Percentiles rank a stretch among this genome's conserved stretches.
These are phyloP conservation scores for Sander vitreus DNA, from an alignment of 2,113 vertebrate species.

Conservation along the genomic window DNA sequence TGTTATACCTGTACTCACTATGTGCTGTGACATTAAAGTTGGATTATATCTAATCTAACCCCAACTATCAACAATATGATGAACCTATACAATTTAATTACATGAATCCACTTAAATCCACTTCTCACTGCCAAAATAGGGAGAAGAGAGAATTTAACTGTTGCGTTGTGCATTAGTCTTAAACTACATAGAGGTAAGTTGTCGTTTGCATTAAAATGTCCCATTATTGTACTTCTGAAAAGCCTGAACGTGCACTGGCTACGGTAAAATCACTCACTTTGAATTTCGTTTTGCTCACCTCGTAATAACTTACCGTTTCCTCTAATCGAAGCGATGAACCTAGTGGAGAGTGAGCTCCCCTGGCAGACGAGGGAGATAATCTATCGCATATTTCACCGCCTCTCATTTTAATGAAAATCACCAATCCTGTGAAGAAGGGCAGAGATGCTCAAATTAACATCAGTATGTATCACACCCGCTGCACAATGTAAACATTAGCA, in stretches of 20 bases:
- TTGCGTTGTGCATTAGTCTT: not conserved
- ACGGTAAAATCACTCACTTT: conserved; percentile 33
- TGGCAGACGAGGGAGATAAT: conserved; percentile 59
- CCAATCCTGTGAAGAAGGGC: conserved; percentile 62
- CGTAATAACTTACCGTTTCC: conserved; percentile 75
- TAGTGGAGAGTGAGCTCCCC: conserved; percentile 47
- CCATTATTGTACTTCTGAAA: not conserved
- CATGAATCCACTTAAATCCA: not conserved
- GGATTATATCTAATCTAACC: not conserved
- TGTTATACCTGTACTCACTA: not conserved
- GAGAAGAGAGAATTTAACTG: not conserved
- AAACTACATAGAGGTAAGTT: not conserved
- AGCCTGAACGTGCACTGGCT: not conserved
- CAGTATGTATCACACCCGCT: conserved; percentile 23
- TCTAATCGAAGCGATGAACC: conserved; percentile 63
- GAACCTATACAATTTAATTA: not conserved
- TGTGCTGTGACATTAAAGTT: not conserved
- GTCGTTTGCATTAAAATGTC: not conserved
- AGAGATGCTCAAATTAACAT: conserved; percentile 49
- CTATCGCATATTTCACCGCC: conserved; percentile 53
- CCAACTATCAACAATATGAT: not conserved
- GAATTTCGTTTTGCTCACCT: conserved; percentile 72
- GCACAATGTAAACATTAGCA: conserved; percentile 72
- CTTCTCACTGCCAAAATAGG: not conserved
- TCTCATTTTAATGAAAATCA: conserved; percentile 74